A percentile compares a stretch with the other conserved stretches of the same genome.
These are phyloP conservation scores for Balaenoptera acutorostrata DNA, from an alignment of 2,113 vertebrate species.

Conservation along the genomic window DNA sequence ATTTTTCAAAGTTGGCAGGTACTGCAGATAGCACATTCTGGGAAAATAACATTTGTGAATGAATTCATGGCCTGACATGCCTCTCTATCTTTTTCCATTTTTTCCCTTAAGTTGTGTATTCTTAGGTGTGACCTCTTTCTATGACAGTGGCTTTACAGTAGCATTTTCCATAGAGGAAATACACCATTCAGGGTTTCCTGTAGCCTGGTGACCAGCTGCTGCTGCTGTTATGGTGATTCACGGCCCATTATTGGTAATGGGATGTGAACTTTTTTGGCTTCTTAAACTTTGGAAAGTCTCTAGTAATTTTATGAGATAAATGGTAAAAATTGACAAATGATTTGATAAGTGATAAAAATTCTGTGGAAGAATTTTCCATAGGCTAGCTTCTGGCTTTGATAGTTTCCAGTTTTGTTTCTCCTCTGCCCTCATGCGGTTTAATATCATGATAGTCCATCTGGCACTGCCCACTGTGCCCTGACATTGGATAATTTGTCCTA, in stretches of 20 bases:
- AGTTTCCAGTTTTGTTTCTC: accelerated
- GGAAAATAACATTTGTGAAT: background rate
- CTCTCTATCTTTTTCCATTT: too few species aligned
- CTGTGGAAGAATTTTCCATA: background rate
- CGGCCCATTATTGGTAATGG: background rate
- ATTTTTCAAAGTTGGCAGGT: background rate
- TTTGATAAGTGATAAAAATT: background rate
- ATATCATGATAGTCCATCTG: background rate
- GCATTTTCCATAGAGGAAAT: background rate
- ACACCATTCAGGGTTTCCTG: too few species aligned
- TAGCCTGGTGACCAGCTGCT: background rate
- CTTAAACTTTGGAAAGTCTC: background rate
- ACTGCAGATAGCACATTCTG: background rate
- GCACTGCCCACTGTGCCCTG: background rate
- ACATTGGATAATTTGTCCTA: background rate
- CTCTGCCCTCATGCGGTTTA: background rate
- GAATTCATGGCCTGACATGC: background rate
- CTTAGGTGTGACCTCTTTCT: background rate
- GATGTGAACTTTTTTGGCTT: background rate
- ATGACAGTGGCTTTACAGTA: background rate
- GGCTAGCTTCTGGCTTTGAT: background rate
- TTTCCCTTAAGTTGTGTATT: background rate
- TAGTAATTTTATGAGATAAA: background rate
- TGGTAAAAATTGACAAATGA: background rate
- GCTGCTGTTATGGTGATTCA: background rate